Evolutionary conservation across 1,140 invertebrate genomes (phyloP).

Genomic region (Papilio polyxenes): DNA sequence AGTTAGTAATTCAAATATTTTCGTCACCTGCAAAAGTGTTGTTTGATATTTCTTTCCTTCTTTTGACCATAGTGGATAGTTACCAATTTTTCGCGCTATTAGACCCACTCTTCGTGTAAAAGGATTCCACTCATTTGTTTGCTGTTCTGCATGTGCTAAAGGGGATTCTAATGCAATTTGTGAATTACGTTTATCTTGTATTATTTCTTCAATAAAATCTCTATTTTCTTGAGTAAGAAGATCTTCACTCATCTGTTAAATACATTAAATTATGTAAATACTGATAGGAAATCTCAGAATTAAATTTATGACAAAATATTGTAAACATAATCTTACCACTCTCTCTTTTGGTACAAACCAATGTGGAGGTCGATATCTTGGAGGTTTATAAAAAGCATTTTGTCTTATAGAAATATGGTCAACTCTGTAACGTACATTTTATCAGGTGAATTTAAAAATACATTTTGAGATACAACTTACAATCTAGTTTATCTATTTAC

Average conservation of each 20-base stretch:
- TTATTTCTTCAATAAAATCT: constrained; percentile 90
- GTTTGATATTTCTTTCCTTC: constrained; percentile 89
- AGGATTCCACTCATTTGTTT: constrained; percentile 83
- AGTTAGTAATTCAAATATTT: constrained; percentile 23
- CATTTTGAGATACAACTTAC: constrained; percentile 16
- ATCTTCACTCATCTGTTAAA: constrained; percentile 84
- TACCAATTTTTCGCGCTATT: constrained; percentile 96
- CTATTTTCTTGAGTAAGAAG: constrained; percentile 89
- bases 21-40: constrained; percentile 91
- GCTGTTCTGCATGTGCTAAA: constrained; percentile 80
- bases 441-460: constrained; percentile 20
- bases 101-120: constrained; percentile 88
- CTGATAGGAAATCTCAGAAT: background rate
- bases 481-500: constrained; percentile 44
- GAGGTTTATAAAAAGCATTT: constrained; percentile 50
- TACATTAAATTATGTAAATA: constrained; percentile 30
- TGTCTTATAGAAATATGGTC: constrained; percentile 52
- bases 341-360: constrained; percentile 69
- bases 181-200: constrained; percentile 83
- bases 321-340: constrained; percentile 58
- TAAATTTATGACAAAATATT: constrained; percentile 16
- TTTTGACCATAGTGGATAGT: constrained; percentile 95
- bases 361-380: constrained; percentile 69
- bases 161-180: constrained; percentile 62
- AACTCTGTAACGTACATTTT: constrained; percentile 56